Base-by-base conservation (phyloP, 2,888 invertebrate species). In the Altica lythri region DNA sequence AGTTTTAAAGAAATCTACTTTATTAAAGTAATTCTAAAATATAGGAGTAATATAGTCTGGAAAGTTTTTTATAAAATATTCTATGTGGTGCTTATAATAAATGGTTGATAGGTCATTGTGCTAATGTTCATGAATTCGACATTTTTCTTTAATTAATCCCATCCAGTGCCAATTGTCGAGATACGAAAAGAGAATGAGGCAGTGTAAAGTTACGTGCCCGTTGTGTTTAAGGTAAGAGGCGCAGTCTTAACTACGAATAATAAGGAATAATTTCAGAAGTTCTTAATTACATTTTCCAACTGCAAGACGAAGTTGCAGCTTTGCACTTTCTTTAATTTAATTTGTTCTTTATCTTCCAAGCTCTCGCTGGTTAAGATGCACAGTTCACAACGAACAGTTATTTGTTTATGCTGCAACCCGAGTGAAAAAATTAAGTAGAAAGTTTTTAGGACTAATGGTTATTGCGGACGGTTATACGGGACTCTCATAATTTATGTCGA, bases 211-310 rank as follows among this genome's bases (percentile, higher is more conserved):
- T 44, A 44, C 37, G 19, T 52, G 44, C 38, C 51, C 38, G 45
- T 30, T 25, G 51, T 38, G 51, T 52, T 38, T 52, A 38, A 45
- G 50, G 50, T 32, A 19, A 37, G 22, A 22, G 22, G 10, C 38
- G 29, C 42, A 37, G 49, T 35, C 40, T 34, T 35, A 34, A 25
- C 46, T 46, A 19, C 14, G 55, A 55, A 55, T 55, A 51, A 55
- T 55, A 50, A 46, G 55, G 50, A 55, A 55, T 50, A 46, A 55
- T 55, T 55, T 46, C 19, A 37, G 32, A 55, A 55, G 46, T 55
- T 55, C 47, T 47, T 51, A 42, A 55, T 55, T 55, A 55, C 51
- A 46, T 51, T 55, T 38, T 51, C 49, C 42, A 40, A 42, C 37
- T 42, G 27, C 14, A 34, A 35, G 50, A 45, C 25, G 50, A 42